Conservation (phyloP, 2,888 invertebrate genomes). For the Drosophila prostipennis region DNA sequence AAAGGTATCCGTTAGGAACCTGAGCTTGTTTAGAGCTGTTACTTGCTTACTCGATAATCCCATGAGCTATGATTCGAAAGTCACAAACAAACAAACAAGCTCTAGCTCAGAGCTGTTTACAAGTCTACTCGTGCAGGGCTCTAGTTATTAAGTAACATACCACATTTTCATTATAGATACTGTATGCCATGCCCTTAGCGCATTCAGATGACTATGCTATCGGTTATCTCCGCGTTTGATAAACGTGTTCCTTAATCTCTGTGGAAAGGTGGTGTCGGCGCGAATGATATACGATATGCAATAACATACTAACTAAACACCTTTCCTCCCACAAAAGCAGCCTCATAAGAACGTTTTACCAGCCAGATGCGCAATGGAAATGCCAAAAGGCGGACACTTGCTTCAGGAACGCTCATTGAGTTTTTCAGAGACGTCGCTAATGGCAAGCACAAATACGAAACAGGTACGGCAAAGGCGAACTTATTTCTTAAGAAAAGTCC, state of each 20-base stretch:
- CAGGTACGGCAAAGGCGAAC: slow-evolving; percentile 28
- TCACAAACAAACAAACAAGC: no score
- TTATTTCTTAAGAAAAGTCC: neutral
- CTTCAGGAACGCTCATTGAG: slow-evolving; percentile 43
- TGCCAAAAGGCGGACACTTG: slow-evolving; percentile 26
- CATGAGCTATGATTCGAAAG: no score
- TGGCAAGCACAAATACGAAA: slow-evolving; percentile 37
- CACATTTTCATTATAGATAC: neutral
- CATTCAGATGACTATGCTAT: slow-evolving; percentile 15
- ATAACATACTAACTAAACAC: slow-evolving; percentile 2
- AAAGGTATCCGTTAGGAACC: no score
- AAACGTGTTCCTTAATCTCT: slow-evolving; percentile 19
- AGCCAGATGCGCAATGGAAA: slow-evolving; percentile 35
- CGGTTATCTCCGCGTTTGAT: slow-evolving; percentile 21
- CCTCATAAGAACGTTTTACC: slow-evolving; percentile 4
- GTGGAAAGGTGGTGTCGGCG: neutral
- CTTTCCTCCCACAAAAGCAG: neutral
- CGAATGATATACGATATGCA: slow-evolving; percentile 19
- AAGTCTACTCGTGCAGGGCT: no score
- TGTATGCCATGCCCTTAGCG: slow-evolving; percentile 6
- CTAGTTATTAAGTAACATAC: neutral
- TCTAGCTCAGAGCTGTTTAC: no score
- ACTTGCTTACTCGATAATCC: no score
- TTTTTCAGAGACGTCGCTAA: slow-evolving; percentile 40
- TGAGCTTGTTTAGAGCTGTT: no score